A percentile compares a stretch with the other conserved stretches of the same genome.
These are phyloP conservation scores for Sebastes steindachneri DNA, from an alignment of 2,797 vertebrate species.

Conservation along the genomic window DNA sequence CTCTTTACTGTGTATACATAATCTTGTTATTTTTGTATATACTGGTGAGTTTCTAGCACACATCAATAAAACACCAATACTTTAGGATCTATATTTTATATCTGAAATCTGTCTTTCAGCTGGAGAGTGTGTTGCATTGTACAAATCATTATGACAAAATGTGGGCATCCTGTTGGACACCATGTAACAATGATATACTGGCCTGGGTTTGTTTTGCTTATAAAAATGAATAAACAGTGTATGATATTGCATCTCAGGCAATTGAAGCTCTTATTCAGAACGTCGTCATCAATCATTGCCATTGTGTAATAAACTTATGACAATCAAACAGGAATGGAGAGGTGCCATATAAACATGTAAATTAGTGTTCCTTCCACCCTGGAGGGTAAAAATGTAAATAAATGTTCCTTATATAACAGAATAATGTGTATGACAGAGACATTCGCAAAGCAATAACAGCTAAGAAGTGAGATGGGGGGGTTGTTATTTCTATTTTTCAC, in stretches of 20 bases:
- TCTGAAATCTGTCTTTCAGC: neutral
- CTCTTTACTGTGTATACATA: neutral
- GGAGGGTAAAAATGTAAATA: neutral
- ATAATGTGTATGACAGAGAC: neutral
- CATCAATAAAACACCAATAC: neutral
- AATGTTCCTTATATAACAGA: neutral
- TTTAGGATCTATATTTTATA: neutral
- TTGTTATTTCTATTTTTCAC: constrained; percentile 15
- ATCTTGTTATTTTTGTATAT: neutral
- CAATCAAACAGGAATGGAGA: neutral
- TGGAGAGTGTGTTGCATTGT: neutral
- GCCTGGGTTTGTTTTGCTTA: no score
- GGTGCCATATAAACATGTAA: neutral
- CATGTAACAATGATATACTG: neutral
- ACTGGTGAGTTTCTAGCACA: neutral
- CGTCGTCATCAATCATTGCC: neutral
- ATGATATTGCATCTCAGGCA: neutral
- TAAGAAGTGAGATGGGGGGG: neutral
- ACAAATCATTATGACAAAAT: neutral
- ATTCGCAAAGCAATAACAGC: neutral
- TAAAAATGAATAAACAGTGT: neutral
- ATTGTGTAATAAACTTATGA: neutral
- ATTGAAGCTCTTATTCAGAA: neutral
- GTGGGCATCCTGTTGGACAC: neutral
- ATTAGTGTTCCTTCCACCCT: neutral